A percentile compares a stretch with the other conserved stretches of the same genome.
Evolutionary conservation across 1,140 invertebrate genomes (phyloP).

Genomic region (Heliconius eleuchia): DNA sequence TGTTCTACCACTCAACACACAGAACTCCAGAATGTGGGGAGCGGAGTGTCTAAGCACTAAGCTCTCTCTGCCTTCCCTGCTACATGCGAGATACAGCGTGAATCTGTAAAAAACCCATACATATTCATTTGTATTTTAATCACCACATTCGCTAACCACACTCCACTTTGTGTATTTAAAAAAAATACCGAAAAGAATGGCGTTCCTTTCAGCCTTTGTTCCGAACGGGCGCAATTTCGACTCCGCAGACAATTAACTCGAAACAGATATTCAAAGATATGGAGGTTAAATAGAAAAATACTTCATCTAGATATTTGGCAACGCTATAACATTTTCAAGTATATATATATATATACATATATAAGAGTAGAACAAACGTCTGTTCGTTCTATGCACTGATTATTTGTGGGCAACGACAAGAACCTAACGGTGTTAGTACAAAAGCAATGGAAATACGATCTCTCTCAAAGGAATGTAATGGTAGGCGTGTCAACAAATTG

Average conservation of each 20-base stretch:
- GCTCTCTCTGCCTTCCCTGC: too few relatives aligned
- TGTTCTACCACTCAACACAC: too few relatives aligned
- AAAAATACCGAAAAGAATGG: conserved; percentile 2
- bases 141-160: background rate
- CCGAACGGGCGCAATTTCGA: conserved; percentile 30
- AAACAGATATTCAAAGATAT: conserved; percentile 36
- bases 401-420: conserved; percentile 45
- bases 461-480: conserved; percentile 32
- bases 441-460: conserved; percentile 38
- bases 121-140: conserved; percentile 5
- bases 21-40: too few relatives aligned
- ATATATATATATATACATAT: background rate
- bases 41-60: too few relatives aligned
- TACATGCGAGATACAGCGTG: too few relatives aligned
- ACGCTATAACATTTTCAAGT: conserved; percentile 40
- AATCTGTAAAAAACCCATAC: too few relatives aligned
- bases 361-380: conserved; percentile 36
- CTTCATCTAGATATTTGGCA: conserved; percentile 41
- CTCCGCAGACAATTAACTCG: conserved; percentile 33
- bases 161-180: background rate
- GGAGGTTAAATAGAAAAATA: conserved; percentile 28
- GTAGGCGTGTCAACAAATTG: conserved; percentile 28
- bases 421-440: conserved; percentile 54
- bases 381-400: conserved; percentile 61
- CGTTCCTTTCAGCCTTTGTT: conserved; percentile 32